Evolutionary conservation across 2,113 vertebrate species (phyloP), one percentile per base, ranked within the genome.

Genomic region (Rhinoderma darwinii): DNA sequence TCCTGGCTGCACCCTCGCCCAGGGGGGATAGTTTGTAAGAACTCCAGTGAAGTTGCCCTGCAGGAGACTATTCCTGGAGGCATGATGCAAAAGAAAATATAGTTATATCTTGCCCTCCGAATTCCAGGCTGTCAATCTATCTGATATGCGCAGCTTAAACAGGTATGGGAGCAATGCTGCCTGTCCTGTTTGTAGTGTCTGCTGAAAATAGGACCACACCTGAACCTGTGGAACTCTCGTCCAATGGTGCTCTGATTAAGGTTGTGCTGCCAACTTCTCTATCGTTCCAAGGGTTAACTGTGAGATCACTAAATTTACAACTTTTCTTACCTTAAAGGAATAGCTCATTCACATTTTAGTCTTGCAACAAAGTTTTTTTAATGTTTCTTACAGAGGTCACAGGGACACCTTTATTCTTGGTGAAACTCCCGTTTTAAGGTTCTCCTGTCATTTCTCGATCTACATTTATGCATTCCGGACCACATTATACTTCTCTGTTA

Each of bases 141-240:
- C 59, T 73, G 17, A 75, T 37, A 54, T 27, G 43, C 5, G 5
- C 12, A 79, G 25, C 32, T 51, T 73, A 35, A 8, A 30, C 59
- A 66, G 63, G 78, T 82, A 86, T 86, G 54, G 85, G 77, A 86
- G 77, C 66, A 86, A 86, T 86, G 85, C 77, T 22, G 70, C 77
- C 78, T 37, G 35, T 72, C 85, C 85, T 86, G 85, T 86, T 81
- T 86, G 43, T 20, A 54, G 63, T 86, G 50, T 82, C 84, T 56
- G 25, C 37, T 70, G 1, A 86, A 78, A 32, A 39, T 30, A 25
- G 66, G 27, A 72, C 83, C 83, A 75, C 83, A 44, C 83, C 83
- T 84, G 54, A 84, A 59, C 32, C n/a, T 30, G 37, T 61, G 17
- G 35, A 27, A 75, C 41, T 44, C 37, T 30, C 82, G n/a, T 75